A percentile compares a stretch with the other conserved stretches of the same genome.
Evolutionary conservation across 2,113 vertebrate genomes (phyloP).

Genomic region (Ginglymostoma cirratum): DNA sequence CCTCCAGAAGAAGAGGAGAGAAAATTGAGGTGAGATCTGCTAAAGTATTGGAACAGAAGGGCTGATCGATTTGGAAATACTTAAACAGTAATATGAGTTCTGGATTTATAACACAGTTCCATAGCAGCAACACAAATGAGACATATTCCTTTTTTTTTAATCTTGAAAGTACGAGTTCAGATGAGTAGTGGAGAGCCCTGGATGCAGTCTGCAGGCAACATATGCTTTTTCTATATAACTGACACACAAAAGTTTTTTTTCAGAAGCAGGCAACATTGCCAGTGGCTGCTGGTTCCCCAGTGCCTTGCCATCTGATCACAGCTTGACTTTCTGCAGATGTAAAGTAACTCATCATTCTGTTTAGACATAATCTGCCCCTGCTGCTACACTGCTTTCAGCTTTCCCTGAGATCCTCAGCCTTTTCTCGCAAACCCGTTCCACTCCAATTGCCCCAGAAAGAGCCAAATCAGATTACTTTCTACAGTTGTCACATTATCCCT

Average conservation of each 20-base stretch:
- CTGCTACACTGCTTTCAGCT: constrained; percentile 38
- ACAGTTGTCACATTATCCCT: constrained; percentile 61
- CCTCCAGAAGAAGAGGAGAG: background rate
- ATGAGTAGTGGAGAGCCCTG: background rate
- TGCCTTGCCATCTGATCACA: constrained; percentile 37
- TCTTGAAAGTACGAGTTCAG: background rate
- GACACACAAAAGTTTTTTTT: constrained; percentile 40
- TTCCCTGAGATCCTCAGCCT: constrained; percentile 36
- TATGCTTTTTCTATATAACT: constrained; percentile 43
- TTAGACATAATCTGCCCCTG: constrained; percentile 40
- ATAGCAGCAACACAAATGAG: background rate
- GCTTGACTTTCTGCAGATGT: constrained; percentile 39
- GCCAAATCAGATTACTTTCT: constrained; percentile 62
- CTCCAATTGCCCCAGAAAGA: constrained; percentile 46
- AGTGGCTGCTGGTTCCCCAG: constrained; percentile 35
- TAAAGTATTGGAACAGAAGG: background rate
- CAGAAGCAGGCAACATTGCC: constrained; percentile 11
- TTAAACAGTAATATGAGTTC: background rate
- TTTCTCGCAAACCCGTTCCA: constrained; percentile 35
- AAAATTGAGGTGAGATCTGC: background rate
- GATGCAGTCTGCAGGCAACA: constrained; percentile 37
- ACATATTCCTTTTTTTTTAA: background rate
- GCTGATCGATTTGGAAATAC: background rate
- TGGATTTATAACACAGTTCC: background rate
- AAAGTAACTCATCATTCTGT: constrained; percentile 41